Evolutionary conservation across 2,113 vertebrate genomes (phyloP).

Genomic region (Danionella cerebrum): DNA sequence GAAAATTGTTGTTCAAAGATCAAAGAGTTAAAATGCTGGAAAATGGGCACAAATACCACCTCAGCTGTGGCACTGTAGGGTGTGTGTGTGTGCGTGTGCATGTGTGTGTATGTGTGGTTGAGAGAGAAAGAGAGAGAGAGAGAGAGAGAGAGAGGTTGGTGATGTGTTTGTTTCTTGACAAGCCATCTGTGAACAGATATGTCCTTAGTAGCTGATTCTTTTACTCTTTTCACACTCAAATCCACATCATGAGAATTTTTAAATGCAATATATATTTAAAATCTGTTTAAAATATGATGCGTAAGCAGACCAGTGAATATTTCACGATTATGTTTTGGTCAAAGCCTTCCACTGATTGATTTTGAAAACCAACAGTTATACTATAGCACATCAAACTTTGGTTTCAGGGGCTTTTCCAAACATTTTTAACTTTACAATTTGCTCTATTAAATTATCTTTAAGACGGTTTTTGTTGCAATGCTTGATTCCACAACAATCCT

Average conservation of each 20-base stretch:
- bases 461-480: too few relatives aligned
- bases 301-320: too few relatives aligned
- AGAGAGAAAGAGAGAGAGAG: slow-evolving; percentile 14
- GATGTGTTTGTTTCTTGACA: slow-evolving; percentile 34
- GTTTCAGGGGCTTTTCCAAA: too few relatives aligned
- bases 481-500: too few relatives aligned
- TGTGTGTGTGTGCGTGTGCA: slow-evolving; percentile 12
- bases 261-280: too few relatives aligned
- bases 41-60: slow-evolving; percentile 40
- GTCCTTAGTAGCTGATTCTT: slow-evolving; percentile 7
- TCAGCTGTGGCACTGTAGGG: slow-evolving; percentile 40
- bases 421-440: too few relatives aligned
- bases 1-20: neutral
- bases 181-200: slow-evolving; percentile 38
- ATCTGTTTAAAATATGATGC: too few relatives aligned
- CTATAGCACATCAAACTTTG: too few relatives aligned
- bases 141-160: neutral
- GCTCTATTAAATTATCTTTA: too few relatives aligned
- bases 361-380: too few relatives aligned
- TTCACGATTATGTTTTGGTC: too few relatives aligned
- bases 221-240: neutral
- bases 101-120: neutral
- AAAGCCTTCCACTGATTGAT: too few relatives aligned
- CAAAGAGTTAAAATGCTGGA: slow-evolving; percentile 34
- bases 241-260: neutral